Evolutionary conservation across 23 tunicate species (phyloP).

Genomic region (Trididemnum miniatum): DNA sequence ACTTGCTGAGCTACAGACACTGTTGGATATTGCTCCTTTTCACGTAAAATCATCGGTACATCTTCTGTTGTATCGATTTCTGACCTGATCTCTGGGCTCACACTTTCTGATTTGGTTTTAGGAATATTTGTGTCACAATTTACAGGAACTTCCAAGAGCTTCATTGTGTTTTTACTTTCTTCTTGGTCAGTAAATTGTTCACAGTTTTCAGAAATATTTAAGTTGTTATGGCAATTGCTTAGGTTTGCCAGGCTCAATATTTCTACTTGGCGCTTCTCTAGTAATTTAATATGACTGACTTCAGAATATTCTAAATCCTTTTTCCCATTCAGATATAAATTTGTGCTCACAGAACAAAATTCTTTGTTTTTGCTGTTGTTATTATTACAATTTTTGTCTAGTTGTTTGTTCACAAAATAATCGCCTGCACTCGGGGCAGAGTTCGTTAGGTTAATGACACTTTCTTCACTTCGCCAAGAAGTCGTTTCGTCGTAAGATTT

Average conservation of each 20-base stretch:
- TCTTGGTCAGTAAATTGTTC: neutral
- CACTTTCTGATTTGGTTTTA: neutral
- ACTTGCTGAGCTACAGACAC: neutral
- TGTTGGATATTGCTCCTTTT: neutral
- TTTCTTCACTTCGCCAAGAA: slow-evolving; percentile 50
- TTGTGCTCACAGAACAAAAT: neutral
- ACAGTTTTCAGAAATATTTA: neutral
- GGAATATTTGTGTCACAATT: neutral
- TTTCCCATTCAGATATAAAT: neutral
- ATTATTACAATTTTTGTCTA: slow-evolving; percentile 26
- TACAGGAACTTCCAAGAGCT: neutral
- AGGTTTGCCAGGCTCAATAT: neutral
- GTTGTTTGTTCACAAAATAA: slow-evolving; percentile 30
- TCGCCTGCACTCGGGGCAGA: slow-evolving; percentile 48
- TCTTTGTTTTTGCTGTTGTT: slow-evolving; percentile 22
- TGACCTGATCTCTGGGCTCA: neutral
- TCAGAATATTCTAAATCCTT: neutral
- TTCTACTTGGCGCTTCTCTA: too few relatives aligned
- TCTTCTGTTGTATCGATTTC: neutral
- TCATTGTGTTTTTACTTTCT: neutral
- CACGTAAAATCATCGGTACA: neutral
- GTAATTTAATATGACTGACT: neutral
- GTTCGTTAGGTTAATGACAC: slow-evolving; percentile 36
- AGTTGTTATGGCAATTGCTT: neutral
- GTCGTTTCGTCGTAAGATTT: slow-evolving; percentile 57